phyloP scores from a whole-genome alignment of 2,113 vertebrate species.

The Ammodytes dubius region DNA sequence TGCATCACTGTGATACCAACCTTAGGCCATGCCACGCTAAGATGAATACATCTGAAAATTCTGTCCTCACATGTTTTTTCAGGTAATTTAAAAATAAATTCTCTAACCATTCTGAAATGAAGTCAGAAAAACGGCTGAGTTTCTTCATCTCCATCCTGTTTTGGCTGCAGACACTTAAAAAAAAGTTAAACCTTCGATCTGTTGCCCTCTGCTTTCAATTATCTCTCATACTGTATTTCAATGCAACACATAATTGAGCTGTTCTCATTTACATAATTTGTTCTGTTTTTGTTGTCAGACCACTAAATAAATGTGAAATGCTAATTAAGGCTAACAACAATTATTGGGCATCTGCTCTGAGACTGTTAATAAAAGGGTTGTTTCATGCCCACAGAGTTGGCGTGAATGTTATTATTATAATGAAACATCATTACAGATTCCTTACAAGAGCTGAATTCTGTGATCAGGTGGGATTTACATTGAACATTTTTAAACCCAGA shows the following conservation, averaged over 20 bases:
- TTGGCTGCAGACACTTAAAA: background rate
- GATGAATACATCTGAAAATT: background rate
- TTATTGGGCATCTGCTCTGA: background rate
- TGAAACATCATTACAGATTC: background rate
- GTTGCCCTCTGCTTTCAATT: background rate
- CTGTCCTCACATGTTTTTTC: background rate
- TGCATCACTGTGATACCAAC: conserved; percentile 46
- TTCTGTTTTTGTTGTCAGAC: background rate
- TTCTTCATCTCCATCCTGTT: background rate
- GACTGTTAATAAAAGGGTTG: background rate
- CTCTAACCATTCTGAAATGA: background rate
- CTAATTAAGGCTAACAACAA: background rate
- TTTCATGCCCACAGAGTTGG: background rate
- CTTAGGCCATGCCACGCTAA: conserved; percentile 28
- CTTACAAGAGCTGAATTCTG: background rate
- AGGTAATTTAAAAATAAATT: background rate
- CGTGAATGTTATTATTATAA: no score
- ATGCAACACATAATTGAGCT: background rate
- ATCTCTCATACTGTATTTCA: background rate
- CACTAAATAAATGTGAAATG: background rate
- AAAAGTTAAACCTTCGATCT: background rate
- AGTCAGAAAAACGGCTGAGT: background rate
- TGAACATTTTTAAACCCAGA: no score
- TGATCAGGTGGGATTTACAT: background rate
- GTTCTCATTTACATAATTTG: conserved; percentile 1